A percentile compares a stretch with the other conserved stretches of the same genome.
Conservation (phyloP, 2,797 vertebrate genomes). For the Aselliscus stoliczkanus region DNA sequence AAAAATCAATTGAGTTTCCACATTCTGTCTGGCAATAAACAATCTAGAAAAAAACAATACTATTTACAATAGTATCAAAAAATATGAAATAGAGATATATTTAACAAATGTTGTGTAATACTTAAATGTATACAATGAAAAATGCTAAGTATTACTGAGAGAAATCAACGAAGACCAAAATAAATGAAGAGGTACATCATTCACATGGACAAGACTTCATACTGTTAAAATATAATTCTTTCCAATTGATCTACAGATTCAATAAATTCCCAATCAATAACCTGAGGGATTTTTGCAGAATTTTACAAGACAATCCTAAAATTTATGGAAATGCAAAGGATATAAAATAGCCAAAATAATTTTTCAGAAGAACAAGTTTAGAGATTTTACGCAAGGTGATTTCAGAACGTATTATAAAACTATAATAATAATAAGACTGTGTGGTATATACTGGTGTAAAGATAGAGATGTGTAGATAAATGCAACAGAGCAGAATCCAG, state of each 20-base stretch:
- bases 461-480: not conserved
- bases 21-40: not conserved
- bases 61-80: not conserved
- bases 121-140: not conserved
- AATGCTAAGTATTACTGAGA: not conserved
- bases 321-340: not conserved
- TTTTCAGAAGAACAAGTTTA: not conserved
- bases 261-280: not conserved
- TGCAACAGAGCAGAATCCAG: not conserved
- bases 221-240: not conserved
- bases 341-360: not conserved
- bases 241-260: not conserved
- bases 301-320: not conserved
- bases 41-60: not conserved
- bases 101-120: not conserved
- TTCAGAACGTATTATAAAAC: not conserved
- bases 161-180: not conserved
- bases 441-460: not conserved
- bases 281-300: not conserved
- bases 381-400: not conserved
- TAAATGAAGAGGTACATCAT: not conserved
- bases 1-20: not conserved
- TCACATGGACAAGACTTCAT: not conserved
- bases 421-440: not conserved
- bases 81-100: not conserved